Evolutionary conservation across 2,888 invertebrate species (phyloP), one percentile per base, ranked within the genome.

Genomic region (Eurytoma adleriae): DNA sequence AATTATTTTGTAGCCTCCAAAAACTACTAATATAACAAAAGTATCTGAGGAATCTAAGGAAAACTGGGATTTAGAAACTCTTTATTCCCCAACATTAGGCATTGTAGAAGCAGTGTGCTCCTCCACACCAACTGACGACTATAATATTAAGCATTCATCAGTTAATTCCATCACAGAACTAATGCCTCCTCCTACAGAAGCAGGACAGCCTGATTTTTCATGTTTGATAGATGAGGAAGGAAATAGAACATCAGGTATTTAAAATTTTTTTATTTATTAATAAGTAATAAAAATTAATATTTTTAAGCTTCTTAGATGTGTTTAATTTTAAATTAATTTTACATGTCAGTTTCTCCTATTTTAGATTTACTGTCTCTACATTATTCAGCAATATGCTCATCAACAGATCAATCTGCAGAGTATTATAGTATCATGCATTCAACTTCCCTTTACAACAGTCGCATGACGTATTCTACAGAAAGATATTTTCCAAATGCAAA

Each of bases 151-250:
- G 83, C 83, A 85, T 79, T 84, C 86, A 68, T 77, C 87, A 24
- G 83, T 84, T 18, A 83, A 85, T 20, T 83, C 88, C 20, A 61
- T 89, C 61, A 84, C 87, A 27, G 88, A 89, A 84, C 83, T 88
- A 78, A 88, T 90, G 86, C 88, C 90, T 66, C 85, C 89, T 73
- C 83, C 86, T 83, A 84, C 87, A 48, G 84, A 87, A 80, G 78
- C 83, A 77, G 79, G 84, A 7, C 86, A 88, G 72, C 90, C 92
- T 78, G 93, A 93, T 82, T 91, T 93, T 74, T 91, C 92, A 5
- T 92, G 91, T 83, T 88, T 92, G 82, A 85, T 93, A 57, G 92
- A 93, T 83, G 92, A 92, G 82, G 93, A 92, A 85, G 92, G 91
- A 87, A 89, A 91, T 50, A 91, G 91, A 83, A 90, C 87, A 85